A percentile compares a stretch with the other conserved stretches of the same genome.
phyloP scores from a whole-genome alignment of 1,140 invertebrate species.

The Agrypnia vestita region DNA sequence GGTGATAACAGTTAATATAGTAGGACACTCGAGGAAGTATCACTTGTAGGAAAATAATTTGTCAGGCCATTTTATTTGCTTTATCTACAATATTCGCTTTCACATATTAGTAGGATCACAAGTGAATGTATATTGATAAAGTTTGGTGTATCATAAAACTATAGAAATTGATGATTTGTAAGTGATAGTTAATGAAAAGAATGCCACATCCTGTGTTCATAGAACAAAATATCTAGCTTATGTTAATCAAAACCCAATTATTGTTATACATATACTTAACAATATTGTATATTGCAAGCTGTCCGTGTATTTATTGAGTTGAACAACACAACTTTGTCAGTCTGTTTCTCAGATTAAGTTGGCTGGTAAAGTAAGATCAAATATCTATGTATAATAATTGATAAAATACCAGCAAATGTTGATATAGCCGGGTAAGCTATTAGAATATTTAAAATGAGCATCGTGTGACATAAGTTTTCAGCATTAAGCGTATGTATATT shows the following conservation, averaged over 20 bases:
- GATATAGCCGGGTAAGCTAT: constrained; percentile 9
- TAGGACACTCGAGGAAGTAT: constrained; percentile 28
- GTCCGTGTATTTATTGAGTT: constrained; percentile 23
- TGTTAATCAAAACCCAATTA: constrained; percentile 43
- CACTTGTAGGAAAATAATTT: constrained; percentile 34
- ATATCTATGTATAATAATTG: constrained; percentile 1
- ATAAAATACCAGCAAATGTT: constrained; percentile 10
- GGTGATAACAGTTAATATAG: constrained; percentile 13
- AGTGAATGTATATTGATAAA: constrained; percentile 59
- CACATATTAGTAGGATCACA: constrained; percentile 59
- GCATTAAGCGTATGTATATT: constrained; percentile 42
- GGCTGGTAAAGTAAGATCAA: constrained; percentile 2
- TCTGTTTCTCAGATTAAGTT: constrained; percentile 1
- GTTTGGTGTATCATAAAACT: constrained; percentile 56
- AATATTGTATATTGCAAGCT: constrained; percentile 33
- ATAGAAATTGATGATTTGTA: constrained; percentile 60
- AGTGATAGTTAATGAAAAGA: constrained; percentile 60
- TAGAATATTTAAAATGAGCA: constrained; percentile 30
- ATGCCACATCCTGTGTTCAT: constrained; percentile 62
- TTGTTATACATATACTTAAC: constrained; percentile 33
- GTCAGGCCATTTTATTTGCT: constrained; percentile 53
- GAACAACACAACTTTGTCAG: constrained; percentile 23
- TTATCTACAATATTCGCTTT: constrained; percentile 57
- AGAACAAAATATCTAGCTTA: constrained; percentile 61
- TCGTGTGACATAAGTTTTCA: constrained; percentile 29